Base-by-base conservation (phyloP, 2,797 vertebrate genomes). In the Chromobotia macracanthus region DNA sequence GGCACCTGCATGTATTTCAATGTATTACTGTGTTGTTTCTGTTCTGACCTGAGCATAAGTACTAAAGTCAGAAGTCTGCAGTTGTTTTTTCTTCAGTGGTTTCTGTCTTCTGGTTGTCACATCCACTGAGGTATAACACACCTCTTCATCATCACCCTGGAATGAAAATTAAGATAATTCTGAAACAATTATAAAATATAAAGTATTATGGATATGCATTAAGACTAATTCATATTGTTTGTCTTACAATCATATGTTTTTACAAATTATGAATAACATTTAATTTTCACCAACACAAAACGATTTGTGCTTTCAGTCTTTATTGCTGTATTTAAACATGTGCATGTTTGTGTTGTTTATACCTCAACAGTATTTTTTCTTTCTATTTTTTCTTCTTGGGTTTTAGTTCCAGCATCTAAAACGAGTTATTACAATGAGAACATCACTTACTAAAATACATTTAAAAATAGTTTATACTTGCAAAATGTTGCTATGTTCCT, bases 41-140 rank as follows among this genome's bases (percentile, higher is more conserved):
- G 12, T 53, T 60, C 53, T 80, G 64, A 83, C 48, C 58, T 60
- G 61, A 53, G 78, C 50, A 53, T 83, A 85, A 1, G 50, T 81
- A 61, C 58, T 56, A 15, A 83, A 72, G 60, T 80, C 63, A 48
- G 74, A 63, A 56, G 13, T 63, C 51, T 55, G 21, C 3, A 31
- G 13, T 46, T 11, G 67, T 10, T 46, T 77, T 56, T 77, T 80
- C 41, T 61, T 68, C 19, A n/a, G 46, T 31, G 19, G 76, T 53
- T 63, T 83, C 15, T 13, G 53, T 55, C 1, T 5, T 41, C 46
- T 71, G 28, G 16, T 67, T 48, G 18, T 79, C 38, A 74, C 21
- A 11, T 77, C 63, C 55, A 83, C 5, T 1, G 74, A 53, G 3
- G 74, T n/a, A n/a, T 83, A 83, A 41, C 25, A 77, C n/a, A 77